These are phyloP conservation scores for Haliaeetus leucogaster DNA, from an alignment of 2,113 vertebrate species.

Conservation along the genomic window DNA sequence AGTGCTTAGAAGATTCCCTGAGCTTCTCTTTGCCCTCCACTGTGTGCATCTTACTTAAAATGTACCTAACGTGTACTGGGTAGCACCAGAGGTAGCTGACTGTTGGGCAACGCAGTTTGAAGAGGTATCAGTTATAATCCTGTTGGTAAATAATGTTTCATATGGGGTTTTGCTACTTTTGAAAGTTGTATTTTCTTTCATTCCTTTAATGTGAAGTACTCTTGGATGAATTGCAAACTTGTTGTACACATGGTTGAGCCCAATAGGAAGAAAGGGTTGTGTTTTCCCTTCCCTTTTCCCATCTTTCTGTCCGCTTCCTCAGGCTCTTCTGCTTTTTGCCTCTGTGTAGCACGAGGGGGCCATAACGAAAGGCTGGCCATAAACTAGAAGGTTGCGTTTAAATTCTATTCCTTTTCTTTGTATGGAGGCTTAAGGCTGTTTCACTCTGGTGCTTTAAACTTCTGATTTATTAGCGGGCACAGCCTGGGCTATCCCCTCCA, in stretches of 20 bases:
- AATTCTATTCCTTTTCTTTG: not conserved
- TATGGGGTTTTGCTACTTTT: not conserved
- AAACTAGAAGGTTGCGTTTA: not conserved
- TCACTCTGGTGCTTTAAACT: not conserved
- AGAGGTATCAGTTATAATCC: not conserved
- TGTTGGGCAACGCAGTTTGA: not conserved
- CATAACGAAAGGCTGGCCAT: not conserved
- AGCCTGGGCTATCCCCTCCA: not conserved
- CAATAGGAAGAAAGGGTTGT: not conserved
- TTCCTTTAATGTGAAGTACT: not conserved
- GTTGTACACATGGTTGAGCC: fast-evolving
- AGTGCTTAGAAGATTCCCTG: not conserved
- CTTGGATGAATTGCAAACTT: too few relatives aligned
- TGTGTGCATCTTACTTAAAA: not conserved
- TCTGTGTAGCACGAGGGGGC: not conserved
- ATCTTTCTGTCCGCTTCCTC: not conserved
- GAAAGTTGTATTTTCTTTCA: not conserved
- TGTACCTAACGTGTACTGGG: fast-evolving
- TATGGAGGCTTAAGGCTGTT: not conserved
- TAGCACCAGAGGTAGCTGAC: not conserved
- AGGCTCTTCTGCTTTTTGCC: not conserved
- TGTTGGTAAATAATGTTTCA: not conserved
- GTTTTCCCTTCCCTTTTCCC: not conserved
- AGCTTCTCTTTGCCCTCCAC: not conserved
- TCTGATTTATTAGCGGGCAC: not conserved